Percentiles rank a stretch among this genome's conserved stretches.
phyloP scores from a whole-genome alignment of 1,140 invertebrate genomes.

The Lepidurus apus region DNA sequence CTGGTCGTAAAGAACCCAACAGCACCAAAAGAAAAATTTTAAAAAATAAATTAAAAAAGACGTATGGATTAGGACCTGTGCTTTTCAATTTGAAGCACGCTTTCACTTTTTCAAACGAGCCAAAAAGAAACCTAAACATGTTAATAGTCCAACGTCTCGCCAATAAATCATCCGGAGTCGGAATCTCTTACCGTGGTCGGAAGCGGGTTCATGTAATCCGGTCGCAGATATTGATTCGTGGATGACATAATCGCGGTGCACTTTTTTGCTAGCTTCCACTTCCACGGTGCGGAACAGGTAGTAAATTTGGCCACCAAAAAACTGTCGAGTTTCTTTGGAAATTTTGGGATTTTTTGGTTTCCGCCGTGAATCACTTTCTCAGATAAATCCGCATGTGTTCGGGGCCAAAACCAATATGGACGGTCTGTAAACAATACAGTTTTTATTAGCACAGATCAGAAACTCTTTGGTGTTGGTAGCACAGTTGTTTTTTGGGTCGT shows the following conservation, averaged over 20 bases:
- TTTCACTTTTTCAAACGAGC: not conserved
- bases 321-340: too few species aligned
- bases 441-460: too few species aligned
- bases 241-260: constrained; percentile 36
- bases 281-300: too few species aligned
- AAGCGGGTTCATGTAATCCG: constrained; percentile 45
- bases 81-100: not conserved
- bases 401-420: too few species aligned
- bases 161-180: not conserved
- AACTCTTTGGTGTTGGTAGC: too few species aligned
- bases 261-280: not conserved
- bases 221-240: constrained; percentile 45
- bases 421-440: too few species aligned
- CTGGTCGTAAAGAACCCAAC: constrained; percentile 51
- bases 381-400: too few species aligned
- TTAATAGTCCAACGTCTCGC: not conserved
- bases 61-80: not conserved
- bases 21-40: not conserved
- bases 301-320: too few species aligned
- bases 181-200: constrained; percentile 43
- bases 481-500: too few species aligned
- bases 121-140: not conserved
- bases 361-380: too few species aligned
- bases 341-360: too few species aligned
- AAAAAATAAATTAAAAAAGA: too few species aligned